Percentiles rank a stretch among this genome's conserved stretches.
These are phyloP conservation scores for Lepilemur ruficaudatus DNA, from an alignment of 2,797 vertebrate species.

Conservation along the genomic window DNA sequence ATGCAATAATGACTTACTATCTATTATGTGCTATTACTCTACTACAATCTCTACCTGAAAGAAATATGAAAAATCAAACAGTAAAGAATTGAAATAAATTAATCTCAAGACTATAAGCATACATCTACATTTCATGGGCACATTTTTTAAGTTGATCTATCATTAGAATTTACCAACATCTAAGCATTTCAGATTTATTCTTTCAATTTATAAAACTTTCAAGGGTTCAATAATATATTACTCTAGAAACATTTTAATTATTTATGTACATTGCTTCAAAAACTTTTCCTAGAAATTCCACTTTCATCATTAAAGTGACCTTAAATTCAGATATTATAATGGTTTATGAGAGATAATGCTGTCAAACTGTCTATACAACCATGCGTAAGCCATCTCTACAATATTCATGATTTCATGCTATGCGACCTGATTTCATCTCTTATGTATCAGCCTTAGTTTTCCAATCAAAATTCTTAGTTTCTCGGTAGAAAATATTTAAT, in stretches of 20 bases:
- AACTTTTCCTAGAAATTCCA: background rate
- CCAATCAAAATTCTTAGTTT: background rate
- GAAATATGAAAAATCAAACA: background rate
- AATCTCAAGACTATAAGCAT: background rate
- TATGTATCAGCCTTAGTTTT: background rate
- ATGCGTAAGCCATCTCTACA: background rate
- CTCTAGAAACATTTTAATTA: background rate
- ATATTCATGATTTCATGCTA: background rate
- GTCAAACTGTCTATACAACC: background rate
- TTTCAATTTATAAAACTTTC: conserved; percentile 10
- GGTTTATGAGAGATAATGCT: background rate
- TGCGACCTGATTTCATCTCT: background rate
- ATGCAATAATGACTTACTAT: background rate
- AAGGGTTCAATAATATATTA: background rate
- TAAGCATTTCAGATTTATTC: background rate
- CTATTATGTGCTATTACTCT: background rate
- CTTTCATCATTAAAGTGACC: background rate
- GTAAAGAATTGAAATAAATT: background rate
- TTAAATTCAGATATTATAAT: background rate
- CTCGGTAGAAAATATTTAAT: background rate
- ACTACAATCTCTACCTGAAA: background rate
- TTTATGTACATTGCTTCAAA: background rate
- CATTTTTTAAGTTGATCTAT: background rate
- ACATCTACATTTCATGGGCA: background rate
- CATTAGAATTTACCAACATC: background rate